Base-by-base conservation (phyloP, 2,113 vertebrate genomes). In the Malaclemys terrapin region DNA sequence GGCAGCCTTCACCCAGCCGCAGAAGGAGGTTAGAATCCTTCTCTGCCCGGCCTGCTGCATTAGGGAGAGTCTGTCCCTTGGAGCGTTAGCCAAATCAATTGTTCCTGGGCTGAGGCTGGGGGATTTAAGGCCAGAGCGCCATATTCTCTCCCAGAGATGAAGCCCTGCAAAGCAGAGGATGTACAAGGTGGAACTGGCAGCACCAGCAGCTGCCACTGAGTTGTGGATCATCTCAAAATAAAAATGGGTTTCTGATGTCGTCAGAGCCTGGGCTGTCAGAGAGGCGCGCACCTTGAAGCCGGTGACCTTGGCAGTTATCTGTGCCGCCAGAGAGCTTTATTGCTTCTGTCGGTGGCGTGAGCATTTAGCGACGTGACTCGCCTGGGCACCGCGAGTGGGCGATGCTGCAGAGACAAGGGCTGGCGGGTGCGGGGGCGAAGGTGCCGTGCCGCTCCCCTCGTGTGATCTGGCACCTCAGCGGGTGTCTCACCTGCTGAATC, bases 251-350 rank as follows among this genome's bases (percentile, higher is more conserved):
- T 42, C 22, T 42, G 0, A 88, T 85, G 57, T 89, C 92, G 49
- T 0, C 85, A 92, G 80, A 90, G 10, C 47, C 57, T 93, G 1
- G 16, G 20, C 83, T 56, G 53, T 79, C 62, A 59, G 80, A 29
- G 81, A 91, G 56, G 80, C 80, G 12, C 0, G 0, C 19, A 54
- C 57, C 88, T 87, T 94, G 91, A 83, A 89, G n/a, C 95, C 54
- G 65, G 85, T 94, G 97, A 91, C 96, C 91, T 97, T 87, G 24
- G 89, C 54, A 5, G 78, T 95, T 87, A 76, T 88, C 95, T 83
- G 87, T 4, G 35, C 72, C 35, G 8, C 82, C 27, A n/a, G 89
- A 88, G 92, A 94, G 91, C 82, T 88, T 95, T 90, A 79, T 80
- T 95, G 93, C 90, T 93, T 2, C 10, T 29, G 75, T 52, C n/a